These are phyloP conservation scores for Ginglymostoma cirratum DNA, from an alignment of 2,113 vertebrate species.

Conservation along the genomic window DNA sequence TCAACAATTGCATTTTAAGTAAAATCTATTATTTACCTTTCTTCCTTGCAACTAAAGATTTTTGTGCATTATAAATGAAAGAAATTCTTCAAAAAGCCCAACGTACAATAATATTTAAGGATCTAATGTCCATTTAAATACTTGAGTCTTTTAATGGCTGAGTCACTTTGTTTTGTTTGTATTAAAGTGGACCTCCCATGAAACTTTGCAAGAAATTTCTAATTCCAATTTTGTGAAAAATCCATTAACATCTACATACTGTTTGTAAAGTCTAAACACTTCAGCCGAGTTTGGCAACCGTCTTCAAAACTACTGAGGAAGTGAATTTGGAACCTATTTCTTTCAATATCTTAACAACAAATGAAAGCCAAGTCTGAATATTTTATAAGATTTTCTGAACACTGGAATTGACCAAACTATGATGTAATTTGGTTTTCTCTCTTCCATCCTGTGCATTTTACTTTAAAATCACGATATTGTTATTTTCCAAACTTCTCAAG, in stretches of 20 bases:
- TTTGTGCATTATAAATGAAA: not conserved
- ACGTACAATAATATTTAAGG: not conserved
- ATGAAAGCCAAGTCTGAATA: conserved; percentile 53
- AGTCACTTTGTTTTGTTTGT: conserved; percentile 31
- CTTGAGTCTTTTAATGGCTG: not conserved
- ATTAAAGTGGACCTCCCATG: conserved; percentile 48
- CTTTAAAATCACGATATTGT: not conserved
- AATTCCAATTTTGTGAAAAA: conserved; percentile 41
- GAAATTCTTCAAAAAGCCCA: not conserved
- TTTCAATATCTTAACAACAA: conserved; percentile 63
- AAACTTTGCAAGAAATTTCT: conserved; percentile 41
- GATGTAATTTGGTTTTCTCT: not conserved
- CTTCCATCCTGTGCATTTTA: not conserved
- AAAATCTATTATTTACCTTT: not conserved
- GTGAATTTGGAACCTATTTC: conserved; percentile 75
- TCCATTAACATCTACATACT: conserved; percentile 48
- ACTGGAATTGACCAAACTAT: conserved; percentile 49
- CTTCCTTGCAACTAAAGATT: not conserved
- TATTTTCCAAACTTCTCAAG: not conserved
- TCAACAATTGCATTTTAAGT: not conserved
- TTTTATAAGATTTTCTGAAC: conserved; percentile 72
- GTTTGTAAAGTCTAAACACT: conserved; percentile 43
- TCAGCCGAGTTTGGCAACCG: conserved; percentile 47
- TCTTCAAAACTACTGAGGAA: conserved; percentile 43
- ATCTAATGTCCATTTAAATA: not conserved